Evolutionary conservation across 2,888 invertebrate species (phyloP).

Genomic region (Xanthia togata): DNA sequence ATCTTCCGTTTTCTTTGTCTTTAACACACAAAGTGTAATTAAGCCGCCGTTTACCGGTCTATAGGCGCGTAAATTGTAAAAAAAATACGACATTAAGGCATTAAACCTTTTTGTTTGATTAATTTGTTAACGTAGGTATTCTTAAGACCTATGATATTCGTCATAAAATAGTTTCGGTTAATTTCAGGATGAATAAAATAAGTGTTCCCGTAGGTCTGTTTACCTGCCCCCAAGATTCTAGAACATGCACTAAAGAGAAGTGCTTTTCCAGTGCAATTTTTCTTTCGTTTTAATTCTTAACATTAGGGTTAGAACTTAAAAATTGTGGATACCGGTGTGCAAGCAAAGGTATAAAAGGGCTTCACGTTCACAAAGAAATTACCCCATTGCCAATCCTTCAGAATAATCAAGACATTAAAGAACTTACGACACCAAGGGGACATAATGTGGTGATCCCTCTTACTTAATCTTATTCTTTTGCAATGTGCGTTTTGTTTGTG

Average conservation of each 20-base stretch:
- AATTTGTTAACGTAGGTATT: too few species aligned
- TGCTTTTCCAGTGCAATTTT: neutral
- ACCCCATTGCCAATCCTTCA: neutral
- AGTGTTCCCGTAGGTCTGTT: too few species aligned
- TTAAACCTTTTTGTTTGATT: neutral
- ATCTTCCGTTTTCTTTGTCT: constrained; percentile 61
- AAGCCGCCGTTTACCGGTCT: constrained; percentile 1
- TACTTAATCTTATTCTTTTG: neutral
- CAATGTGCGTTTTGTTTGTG: too few species aligned
- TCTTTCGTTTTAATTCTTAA: too few species aligned
- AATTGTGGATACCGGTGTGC: too few species aligned
- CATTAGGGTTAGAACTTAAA: too few species aligned
- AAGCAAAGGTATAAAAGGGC: neutral
- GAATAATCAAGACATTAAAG: neutral
- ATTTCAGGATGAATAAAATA: too few species aligned
- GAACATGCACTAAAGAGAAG: neutral
- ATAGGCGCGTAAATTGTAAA: constrained; percentile 4
- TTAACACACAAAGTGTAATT: constrained; percentile 29
- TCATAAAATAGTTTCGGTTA: too few species aligned
- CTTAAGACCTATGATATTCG: too few species aligned
- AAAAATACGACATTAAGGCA: constrained; percentile 13
- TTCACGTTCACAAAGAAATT: neutral
- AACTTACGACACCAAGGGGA: constrained; percentile 10
- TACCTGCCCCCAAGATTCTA: too few species aligned
- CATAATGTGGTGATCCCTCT: neutral